Evolutionary conservation across 1,140 invertebrate genomes (phyloP), one percentile per base, ranked within the genome.

Genomic region (Proctacanthus coquilletti): DNA sequence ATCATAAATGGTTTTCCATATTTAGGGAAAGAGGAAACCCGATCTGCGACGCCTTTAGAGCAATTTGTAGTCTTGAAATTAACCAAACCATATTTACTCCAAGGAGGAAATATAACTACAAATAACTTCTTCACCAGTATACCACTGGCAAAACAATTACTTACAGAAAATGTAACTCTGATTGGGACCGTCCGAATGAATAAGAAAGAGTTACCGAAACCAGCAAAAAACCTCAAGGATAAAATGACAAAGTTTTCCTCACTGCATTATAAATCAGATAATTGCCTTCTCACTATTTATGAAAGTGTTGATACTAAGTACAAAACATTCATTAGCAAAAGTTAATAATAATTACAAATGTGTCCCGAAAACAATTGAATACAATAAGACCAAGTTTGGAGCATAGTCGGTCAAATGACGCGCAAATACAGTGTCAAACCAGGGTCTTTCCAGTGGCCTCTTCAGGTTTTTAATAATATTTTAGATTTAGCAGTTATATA

Each of bases 1-100:
- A 36, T 54, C 32, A 19, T 53, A 34, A 57, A 57, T 48, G 52
- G 34, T 13, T 49, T 51, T 38, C 42, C 51, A 21, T 53, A 51
- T 39, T 31, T 48, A 31, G 44, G 47, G 15, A 51, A 53, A 46
- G 47, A 53, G 43, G 42, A 48, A 34, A 45, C 21, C 8, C 25
- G 42, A 44, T 25, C 11, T n/a, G 2, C 18, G 8, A 21, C 37
- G 20, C 38, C 41, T 32, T 34, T 21, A 29, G 5, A 43, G 6
- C 6, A 49, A 42, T 42, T 36, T 41, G 47, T 47, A 19, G 35
- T 41, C 15, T 29, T 45, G 13, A 45, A 43, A 42, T 33, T 57
- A 11, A 33, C 44, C 18, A 46, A 51, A 34, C 41, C 48, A 13
- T 56, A 42, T 39, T n/a, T 40, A 19, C 32, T 36, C 4, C 41